These are phyloP conservation scores for Epinotia ramella DNA, from an alignment of 2,888 invertebrate genomes.

Conservation along the genomic window DNA sequence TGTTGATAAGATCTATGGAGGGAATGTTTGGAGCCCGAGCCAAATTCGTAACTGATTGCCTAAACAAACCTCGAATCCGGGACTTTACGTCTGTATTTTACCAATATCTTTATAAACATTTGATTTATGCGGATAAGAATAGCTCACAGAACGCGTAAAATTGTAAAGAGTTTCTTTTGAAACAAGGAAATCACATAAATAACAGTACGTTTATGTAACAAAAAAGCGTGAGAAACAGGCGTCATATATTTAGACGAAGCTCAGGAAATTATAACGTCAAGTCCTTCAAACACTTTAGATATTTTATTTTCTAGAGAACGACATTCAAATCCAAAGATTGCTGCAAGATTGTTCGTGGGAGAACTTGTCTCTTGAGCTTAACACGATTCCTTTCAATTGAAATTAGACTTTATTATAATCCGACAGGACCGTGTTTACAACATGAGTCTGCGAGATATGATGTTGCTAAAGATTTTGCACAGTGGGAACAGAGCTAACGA, in stretches of 20 bases:
- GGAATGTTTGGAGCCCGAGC: constrained; percentile 32
- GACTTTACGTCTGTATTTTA: constrained; percentile 26
- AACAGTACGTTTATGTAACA: neutral
- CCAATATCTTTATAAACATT: constrained; percentile 41
- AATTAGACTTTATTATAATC: constrained; percentile 3
- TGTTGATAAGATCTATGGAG: constrained; percentile 28
- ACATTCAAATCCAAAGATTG: neutral
- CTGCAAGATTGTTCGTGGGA: constrained; percentile 11
- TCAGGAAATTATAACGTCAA: constrained; percentile 22
- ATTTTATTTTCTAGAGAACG: constrained; percentile 10
- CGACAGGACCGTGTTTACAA: neutral
- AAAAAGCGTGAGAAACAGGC: neutral
- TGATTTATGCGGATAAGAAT: constrained; percentile 34
- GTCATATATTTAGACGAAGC: constrained; percentile 16
- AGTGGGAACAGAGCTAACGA: constrained; percentile 48
- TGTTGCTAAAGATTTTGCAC: neutral
- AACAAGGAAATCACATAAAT: constrained; percentile 11
- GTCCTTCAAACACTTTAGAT: constrained; percentile 20
- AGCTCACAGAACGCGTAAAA: constrained; percentile 7
- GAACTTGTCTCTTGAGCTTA: neutral
- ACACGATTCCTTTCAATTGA: neutral
- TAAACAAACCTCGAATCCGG: constrained; percentile 40
- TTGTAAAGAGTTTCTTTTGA: neutral
- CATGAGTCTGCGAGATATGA: neutral
- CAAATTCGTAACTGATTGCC: constrained; percentile 31